A percentile compares a stretch with the other conserved stretches of the same genome.
phyloP scores from a whole-genome alignment of 2,888 invertebrate species.

The Cataglyphis cursor region DNA sequence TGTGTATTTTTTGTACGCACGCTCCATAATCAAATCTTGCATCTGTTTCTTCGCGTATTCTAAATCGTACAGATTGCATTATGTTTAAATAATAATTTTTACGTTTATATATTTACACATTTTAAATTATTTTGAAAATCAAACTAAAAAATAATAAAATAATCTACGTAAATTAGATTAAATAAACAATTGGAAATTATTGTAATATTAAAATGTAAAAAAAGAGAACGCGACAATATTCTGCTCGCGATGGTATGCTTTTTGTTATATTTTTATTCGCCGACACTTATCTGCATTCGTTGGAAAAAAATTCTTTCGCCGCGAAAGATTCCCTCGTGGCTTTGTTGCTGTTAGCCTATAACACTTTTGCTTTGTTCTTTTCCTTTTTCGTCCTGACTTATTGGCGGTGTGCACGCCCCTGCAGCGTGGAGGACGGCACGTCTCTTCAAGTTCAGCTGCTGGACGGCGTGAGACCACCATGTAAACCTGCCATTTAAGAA shows the following conservation, averaged over 20 bases:
- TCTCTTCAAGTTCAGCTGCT: constrained; percentile 60
- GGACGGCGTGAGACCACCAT: constrained; percentile 58
- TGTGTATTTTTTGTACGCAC: neutral
- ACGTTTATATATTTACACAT: neutral
- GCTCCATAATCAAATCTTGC: constrained; percentile 5
- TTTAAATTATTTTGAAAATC: neutral
- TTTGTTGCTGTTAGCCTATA: constrained; percentile 49
- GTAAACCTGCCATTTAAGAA: constrained; percentile 61
- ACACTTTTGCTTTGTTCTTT: constrained; percentile 49
- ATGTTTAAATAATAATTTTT: neutral
- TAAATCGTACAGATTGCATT: neutral
- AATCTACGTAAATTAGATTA: neutral
- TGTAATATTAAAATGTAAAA: neutral
- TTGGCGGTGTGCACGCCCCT: constrained; percentile 56
- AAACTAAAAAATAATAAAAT: neutral
- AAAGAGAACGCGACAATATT: constrained; percentile 1
- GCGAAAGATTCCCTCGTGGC: constrained; percentile 46
- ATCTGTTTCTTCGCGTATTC: neutral
- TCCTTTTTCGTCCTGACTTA: constrained; percentile 63
- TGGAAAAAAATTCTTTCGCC: constrained; percentile 44
- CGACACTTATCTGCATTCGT: constrained; percentile 25
- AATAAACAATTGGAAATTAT: neutral
- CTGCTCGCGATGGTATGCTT: neutral
- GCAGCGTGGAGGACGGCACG: constrained; percentile 45
- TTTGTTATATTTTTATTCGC: constrained; percentile 45